Evolutionary conservation across 2,797 vertebrate genomes (phyloP).

Genomic region (Sebastes baramenuke): DNA sequence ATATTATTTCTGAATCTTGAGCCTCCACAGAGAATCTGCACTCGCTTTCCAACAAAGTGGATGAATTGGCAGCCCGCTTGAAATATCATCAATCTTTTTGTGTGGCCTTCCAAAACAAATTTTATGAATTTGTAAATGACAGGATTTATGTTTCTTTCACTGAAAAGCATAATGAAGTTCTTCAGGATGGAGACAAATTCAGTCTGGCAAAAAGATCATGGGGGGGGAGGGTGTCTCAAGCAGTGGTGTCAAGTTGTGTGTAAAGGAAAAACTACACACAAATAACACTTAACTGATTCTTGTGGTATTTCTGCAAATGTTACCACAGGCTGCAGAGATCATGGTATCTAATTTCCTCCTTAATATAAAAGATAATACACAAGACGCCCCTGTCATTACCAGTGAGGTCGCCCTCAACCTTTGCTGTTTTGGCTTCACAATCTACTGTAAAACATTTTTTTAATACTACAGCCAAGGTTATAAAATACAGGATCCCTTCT

Average conservation of each 20-base stretch:
- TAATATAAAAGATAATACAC: background rate
- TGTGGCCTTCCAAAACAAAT: background rate
- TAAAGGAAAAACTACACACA: background rate
- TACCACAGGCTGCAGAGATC: background rate
- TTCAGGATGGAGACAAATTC: background rate
- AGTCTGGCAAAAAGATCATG: background rate
- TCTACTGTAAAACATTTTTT: too few relatives aligned
- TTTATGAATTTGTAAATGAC: background rate
- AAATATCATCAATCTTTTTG: background rate
- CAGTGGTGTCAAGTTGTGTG: background rate
- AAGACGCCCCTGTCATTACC: background rate
- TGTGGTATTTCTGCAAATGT: background rate
- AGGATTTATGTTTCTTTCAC: background rate
- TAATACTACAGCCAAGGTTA: too few relatives aligned
- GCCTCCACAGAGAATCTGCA: background rate
- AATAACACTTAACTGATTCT: background rate
- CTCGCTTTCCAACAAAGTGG: background rate
- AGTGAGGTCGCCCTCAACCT: background rate
- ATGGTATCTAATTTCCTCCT: background rate
- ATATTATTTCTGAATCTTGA: background rate
- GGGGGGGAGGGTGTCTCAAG: background rate
- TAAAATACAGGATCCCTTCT: too few relatives aligned
- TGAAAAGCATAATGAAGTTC: background rate
- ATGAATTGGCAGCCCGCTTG: background rate
- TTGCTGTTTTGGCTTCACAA: background rate